Conservation (phyloP, 2,797 vertebrate genomes). For the Orestias chungarensis region DNA sequence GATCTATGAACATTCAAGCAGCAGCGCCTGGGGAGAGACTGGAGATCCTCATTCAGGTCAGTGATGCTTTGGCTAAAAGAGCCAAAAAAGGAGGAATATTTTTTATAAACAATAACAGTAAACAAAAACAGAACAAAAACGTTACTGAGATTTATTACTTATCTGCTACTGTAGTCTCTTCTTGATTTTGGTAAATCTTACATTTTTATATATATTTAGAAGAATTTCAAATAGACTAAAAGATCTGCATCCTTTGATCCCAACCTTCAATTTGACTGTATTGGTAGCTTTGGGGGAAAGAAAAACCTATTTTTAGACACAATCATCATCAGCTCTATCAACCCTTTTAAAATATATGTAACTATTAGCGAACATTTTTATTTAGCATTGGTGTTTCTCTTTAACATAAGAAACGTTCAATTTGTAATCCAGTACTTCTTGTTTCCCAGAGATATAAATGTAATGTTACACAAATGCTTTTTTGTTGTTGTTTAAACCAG, state of each 20-base stretch:
- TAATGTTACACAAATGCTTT: too few relatives aligned
- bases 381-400: too few relatives aligned
- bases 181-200: background rate
- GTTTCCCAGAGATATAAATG: too few relatives aligned
- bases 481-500: background rate
- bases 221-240: too few relatives aligned
- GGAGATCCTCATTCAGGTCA: conserved; percentile 69
- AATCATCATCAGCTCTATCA: too few relatives aligned
- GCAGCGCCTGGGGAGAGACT: conserved; percentile 57
- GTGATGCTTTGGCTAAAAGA: conserved; percentile 29
- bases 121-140: background rate
- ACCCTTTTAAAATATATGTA: too few relatives aligned
- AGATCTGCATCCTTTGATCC: background rate
- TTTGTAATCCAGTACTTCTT: too few relatives aligned
- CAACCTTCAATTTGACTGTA: background rate
- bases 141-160: background rate
- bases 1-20: conserved; percentile 41
- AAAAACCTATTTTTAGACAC: too few relatives aligned
- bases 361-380: too few relatives aligned
- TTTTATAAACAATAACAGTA: background rate
- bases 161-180: too few relatives aligned
- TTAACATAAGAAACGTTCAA: too few relatives aligned
- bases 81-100: background rate
- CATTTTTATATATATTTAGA: background rate
- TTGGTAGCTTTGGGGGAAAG: too few relatives aligned